Base-by-base conservation (phyloP, 1,140 invertebrate genomes). In the Bombus polaris region DNA sequence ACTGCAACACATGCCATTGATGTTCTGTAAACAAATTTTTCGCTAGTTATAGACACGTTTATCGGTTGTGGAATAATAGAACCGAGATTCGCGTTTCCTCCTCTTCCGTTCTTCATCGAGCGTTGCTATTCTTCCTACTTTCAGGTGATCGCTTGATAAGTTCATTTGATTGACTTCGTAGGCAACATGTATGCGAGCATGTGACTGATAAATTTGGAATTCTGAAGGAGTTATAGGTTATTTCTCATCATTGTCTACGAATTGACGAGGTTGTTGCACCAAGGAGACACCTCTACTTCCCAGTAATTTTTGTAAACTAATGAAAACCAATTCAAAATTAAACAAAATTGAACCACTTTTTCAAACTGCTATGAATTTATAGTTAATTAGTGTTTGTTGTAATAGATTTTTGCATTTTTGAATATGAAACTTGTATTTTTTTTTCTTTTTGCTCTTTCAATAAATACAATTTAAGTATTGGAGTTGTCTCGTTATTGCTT, bases 1-100 rank as follows among this genome's bases (percentile, higher is more conserved):
- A 25, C 42, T 57, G 32, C 28, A 81, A 35, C 44, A 28, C 28
- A 28, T 5, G 62, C 22, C 12, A 44, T 44, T 70, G 35, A 81
- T 70, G 72, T 82, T 82, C 70, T 37, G 76, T 76, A 76, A 82
- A 42, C 62, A 71, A 82, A 80, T 71, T 76, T 86, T 76, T 86
- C 53, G 72, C 57, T n/a, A 18, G 28, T 28, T 53, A 53, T 53
- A 53, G 18, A 53, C 18, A 53, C 28, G 35, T 75, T 62, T 68
- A 73, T 25, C 62, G 53, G 62, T 76, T 72, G 18, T 12, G 2
- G 47, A 53, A 53, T 22, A 22, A 22, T 8, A 83, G 42, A 44
- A 28, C 5, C 28, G 35, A 59, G 57, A n/a, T 25, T 35, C 75
- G 42, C 25, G 37, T 35, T 62, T 47, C 74, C 75, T 71, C 70